Evolutionary conservation across 2,888 invertebrate species (phyloP), one percentile per base, ranked within the genome.

Genomic region (Noctua comes): DNA sequence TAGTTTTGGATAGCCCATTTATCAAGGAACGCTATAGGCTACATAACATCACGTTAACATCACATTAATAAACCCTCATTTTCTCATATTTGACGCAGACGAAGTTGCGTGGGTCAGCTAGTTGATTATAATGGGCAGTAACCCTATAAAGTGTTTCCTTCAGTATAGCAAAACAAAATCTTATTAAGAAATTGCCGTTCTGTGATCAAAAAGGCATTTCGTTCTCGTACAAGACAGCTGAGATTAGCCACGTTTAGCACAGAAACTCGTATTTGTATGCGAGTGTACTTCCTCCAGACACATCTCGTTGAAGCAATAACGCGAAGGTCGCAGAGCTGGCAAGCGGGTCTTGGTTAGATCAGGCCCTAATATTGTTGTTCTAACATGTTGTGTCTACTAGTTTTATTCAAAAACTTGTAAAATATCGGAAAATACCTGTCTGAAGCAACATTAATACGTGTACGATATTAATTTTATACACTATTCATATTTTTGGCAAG

Each of bases 301-400:
- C 66, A 76, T 54, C 79, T 75, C 64, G 59, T 76, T 71, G 73
- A 21, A 27, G 36, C 71, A 78, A 73, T 73, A 24, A 69, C 64
- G 64, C 31, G 70, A 80, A 77, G 78, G 83, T 72, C 80, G 27
- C 66, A 48, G 59, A 65, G 31, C 54, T 66, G 54, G 13, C 46
- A 36, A 57, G 24, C 31, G 27, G 24, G 11, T 27, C 59, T 59
- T 48, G 36, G 24, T 79, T 54, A 36, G 8, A 13, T 24, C 13
- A 13, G 43, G n/a, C 36, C 36, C 64, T 48, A 43, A 27, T 36
- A 64, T 36, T 74, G 21, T 24, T 31, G 18, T 31, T 10, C 2
- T 21, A 21, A 62, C 31, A 31, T 31, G 10, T 31, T 21, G 21
- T 62, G 18, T 10, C 31, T 21, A 18, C 31, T 31, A 21, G 8